Evolutionary conservation across 2,113 vertebrate species (phyloP).

Genomic region (Alligator mississippiensis): DNA sequence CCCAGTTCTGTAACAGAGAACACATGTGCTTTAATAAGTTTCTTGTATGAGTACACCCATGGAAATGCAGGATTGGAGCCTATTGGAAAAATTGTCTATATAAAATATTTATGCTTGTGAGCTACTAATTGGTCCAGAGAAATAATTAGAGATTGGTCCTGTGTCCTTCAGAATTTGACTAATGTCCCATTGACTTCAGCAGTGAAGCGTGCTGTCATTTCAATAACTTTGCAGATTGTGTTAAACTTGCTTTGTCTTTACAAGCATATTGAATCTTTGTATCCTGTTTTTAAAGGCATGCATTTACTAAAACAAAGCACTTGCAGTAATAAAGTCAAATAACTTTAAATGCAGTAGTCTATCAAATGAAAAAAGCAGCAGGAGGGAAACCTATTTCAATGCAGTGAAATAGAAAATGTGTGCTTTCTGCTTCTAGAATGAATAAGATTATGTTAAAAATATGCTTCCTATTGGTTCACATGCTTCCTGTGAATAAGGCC

Average conservation of each 20-base stretch:
- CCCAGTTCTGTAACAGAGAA: neutral
- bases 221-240: neutral
- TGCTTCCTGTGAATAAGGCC: neutral
- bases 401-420: neutral
- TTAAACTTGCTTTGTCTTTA: neutral
- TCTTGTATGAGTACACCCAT: neutral
- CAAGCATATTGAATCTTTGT: neutral
- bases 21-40: neutral
- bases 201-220: neutral
- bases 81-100: neutral
- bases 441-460: neutral
- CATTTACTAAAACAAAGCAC: neutral
- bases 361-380: conserved; percentile 16
- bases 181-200: neutral
- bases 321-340: neutral
- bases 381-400: conserved; percentile 11
- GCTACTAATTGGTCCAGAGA: neutral
- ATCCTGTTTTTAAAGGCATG: neutral
- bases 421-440: neutral
- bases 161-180: neutral
- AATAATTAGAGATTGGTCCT: neutral
- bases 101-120: neutral
- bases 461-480: neutral
- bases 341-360: neutral
- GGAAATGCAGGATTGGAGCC: neutral